Evolutionary conservation across 2,888 invertebrate species (phyloP).

Genomic region (Petrolisthes cinctipes): DNA sequence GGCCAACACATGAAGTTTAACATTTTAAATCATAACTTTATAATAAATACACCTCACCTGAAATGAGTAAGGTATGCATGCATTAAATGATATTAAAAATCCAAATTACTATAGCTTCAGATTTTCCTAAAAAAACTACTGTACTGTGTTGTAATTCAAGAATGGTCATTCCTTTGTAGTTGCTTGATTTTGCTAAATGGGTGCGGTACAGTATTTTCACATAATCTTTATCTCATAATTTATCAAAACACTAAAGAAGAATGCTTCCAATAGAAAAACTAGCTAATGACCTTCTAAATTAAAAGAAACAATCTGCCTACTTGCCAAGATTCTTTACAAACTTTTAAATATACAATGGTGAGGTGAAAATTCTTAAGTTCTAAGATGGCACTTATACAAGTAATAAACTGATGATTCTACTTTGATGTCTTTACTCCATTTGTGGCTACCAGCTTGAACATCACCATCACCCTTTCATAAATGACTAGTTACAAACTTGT

Average conservation of each 20-base stretch:
- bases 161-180: no score
- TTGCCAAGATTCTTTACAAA: slow-evolving; percentile 33
- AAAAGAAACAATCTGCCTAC: slow-evolving; percentile 34
- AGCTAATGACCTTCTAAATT: not conserved
- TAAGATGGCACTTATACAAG: slow-evolving; percentile 17
- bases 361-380: not conserved
- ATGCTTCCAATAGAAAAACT: not conserved
- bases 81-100: no score
- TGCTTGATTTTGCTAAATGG: no score
- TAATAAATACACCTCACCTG: no score
- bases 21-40: no score
- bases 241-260: no score
- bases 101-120: no score
- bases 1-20: not conserved
- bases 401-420: not conserved
- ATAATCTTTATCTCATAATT: no score
- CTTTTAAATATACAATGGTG: not conserved
- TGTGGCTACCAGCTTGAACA: slow-evolving; percentile 19
- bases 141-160: no score
- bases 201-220: no score
- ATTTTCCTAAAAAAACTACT: no score
- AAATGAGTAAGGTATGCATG: no score
- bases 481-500: slow-evolving; percentile 37
- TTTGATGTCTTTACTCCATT: not conserved
- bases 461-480: slow-evolving; percentile 11